Evolutionary conservation across 2,113 vertebrate genomes (phyloP), one percentile per base, ranked within the genome.

Genomic region (Corythornis madagascariensis): DNA sequence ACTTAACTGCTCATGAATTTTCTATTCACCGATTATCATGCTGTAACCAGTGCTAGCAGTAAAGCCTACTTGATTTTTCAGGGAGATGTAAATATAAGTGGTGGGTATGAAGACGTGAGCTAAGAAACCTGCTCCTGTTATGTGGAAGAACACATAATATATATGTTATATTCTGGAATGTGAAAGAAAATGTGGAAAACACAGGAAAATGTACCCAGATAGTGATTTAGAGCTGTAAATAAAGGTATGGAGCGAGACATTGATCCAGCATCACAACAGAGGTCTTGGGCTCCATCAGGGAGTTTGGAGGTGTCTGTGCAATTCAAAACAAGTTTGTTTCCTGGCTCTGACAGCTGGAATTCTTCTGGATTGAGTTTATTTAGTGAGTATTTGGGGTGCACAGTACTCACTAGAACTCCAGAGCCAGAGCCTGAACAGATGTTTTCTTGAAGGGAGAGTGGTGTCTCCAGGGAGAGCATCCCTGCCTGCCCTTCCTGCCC

Each of bases 91-190:
- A 79, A 52, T 8, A 9, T 4, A 26, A 3, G 4, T 0, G 2
- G 13, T 4, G 6, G 45, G 53, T 22, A 17, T 2, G 10, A 47
- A 19, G 16, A 4, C 2, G 18, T 4, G n/a, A 0, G 1, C 50
- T 45, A n/a, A 45, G 40, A 77, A 86, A 77, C 1, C 18, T 8
- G 28, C 10, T 55, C 35, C 69, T 52, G 69, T 22, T 24, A 6
- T 18, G 21, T 4, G 26, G 5, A 29, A 65, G 10, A 38, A 38
- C 38, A 38, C 38, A 38, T 38, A 38, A 38, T 38, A 38, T 38
- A 38, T 38, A 10, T 38, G 38, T 38, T 38, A 38, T 38, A 38
- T 38, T 18, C 25, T 4, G 26, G 4, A 29, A 65, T 7, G 47
- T 3, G 45, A 28, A 56, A 69, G 16, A 48, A 70, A 88, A 57